phyloP scores from a whole-genome alignment of 2,797 vertebrate species.

The Danionella dracula region DNA sequence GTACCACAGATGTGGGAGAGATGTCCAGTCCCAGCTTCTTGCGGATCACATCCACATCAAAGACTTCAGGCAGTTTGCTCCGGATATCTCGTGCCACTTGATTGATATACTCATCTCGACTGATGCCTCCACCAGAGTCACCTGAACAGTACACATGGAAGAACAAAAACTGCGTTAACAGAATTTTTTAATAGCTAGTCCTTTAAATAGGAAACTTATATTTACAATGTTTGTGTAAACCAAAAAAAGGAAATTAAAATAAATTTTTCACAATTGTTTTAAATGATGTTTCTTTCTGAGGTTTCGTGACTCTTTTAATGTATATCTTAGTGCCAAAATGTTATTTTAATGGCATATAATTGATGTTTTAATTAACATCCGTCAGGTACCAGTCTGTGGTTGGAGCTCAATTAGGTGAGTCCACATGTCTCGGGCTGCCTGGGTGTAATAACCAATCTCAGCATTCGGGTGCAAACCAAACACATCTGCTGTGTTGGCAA shows the following conservation, averaged over 20 bases:
- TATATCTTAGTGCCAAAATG: too few species aligned
- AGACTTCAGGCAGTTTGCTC: constrained; percentile 80
- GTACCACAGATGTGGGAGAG: constrained; percentile 82
- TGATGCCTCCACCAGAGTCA: constrained; percentile 76
- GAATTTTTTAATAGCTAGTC: too few species aligned
- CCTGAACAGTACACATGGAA: constrained; percentile 59
- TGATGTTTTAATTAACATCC: too few species aligned
- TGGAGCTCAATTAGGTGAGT: constrained; percentile 86
- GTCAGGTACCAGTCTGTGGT: constrained; percentile 82
- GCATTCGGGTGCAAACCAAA: constrained; percentile 89
- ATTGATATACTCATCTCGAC: constrained; percentile 84
- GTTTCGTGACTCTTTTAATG: too few species aligned
- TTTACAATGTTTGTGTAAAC: too few species aligned
- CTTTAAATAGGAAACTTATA: too few species aligned
- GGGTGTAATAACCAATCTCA: constrained; percentile 90
- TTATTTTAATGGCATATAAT: too few species aligned
- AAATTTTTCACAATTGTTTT: too few species aligned
- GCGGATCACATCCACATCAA: constrained; percentile 79
- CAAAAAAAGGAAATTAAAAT: too few species aligned
- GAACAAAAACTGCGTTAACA: too few species aligned
- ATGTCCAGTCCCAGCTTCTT: constrained; percentile 70
- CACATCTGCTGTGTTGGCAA: constrained; percentile 86
- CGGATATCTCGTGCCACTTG: constrained; percentile 88
- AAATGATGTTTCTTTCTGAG: too few species aligned
- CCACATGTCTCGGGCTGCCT: constrained; percentile 86